Conservation (phyloP, 2,797 vertebrate species). For the Pseudomugil tenellus region DNA sequence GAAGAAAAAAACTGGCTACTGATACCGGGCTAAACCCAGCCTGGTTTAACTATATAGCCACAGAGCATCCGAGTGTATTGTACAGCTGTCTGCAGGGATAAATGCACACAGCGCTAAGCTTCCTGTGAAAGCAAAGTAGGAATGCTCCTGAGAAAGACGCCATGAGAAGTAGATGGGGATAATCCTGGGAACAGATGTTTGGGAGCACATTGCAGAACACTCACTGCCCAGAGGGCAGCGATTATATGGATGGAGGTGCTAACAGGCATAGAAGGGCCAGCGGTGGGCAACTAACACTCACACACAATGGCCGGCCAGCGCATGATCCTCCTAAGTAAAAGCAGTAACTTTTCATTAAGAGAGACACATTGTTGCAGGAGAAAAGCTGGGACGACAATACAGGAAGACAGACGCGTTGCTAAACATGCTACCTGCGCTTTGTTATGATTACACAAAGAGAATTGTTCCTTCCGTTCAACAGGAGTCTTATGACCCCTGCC, state of each 20-base stretch:
- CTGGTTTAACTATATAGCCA: constrained; percentile 35
- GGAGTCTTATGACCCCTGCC: not conserved
- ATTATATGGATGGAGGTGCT: constrained; percentile 58
- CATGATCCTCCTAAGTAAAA: constrained; percentile 15
- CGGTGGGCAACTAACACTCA: constrained; percentile 46
- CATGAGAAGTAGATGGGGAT: constrained; percentile 57
- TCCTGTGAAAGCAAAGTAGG: constrained; percentile 63
- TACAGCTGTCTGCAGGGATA: constrained; percentile 55
- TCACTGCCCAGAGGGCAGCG: constrained; percentile 51
- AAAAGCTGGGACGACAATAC: constrained; percentile 20
- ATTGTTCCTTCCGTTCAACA: not conserved
- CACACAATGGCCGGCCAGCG: not conserved
- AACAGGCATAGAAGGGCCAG: constrained; percentile 50
- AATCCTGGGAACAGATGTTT: constrained; percentile 75
- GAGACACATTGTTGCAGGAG: constrained; percentile 9
- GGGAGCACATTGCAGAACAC: constrained; percentile 41
- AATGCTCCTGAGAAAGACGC: constrained; percentile 61
- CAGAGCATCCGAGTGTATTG: constrained; percentile 46
- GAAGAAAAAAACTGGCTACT: constrained; percentile 18
- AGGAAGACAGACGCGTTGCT: not conserved
- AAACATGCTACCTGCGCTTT: not conserved
- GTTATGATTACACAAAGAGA: constrained; percentile 3
- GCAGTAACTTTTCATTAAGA: constrained; percentile 21
- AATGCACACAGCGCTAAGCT: constrained; percentile 33
- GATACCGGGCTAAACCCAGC: constrained; percentile 23